These are phyloP conservation scores for Oscheius sp. DNA, from an alignment of 1,140 invertebrate species.

Conservation along the genomic window DNA sequence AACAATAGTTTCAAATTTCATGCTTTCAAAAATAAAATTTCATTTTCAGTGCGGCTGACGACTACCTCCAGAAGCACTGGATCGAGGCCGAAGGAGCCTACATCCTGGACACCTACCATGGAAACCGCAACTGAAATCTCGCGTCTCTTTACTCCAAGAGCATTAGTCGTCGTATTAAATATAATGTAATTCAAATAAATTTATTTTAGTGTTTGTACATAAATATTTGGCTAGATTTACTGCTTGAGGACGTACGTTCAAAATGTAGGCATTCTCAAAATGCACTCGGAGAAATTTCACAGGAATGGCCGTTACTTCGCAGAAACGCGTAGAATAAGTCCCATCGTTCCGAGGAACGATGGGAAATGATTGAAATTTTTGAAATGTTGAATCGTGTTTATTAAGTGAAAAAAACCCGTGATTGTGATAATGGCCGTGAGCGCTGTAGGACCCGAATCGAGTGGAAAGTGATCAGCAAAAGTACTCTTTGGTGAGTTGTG, in stretches of 20 bases:
- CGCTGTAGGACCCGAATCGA: neutral
- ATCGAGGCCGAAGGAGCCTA: neutral
- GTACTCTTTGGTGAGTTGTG: conserved; percentile 36
- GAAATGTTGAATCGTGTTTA: neutral
- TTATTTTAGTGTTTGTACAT: neutral
- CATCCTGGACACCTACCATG: neutral
- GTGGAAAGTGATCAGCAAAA: conserved; percentile 41
- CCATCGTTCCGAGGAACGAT: no score
- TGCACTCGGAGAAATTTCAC: no score
- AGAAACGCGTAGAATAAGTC: no score
- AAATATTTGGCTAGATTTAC: no score
- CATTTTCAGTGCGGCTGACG: neutral
- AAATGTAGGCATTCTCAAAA: no score
- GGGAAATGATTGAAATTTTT: neutral
- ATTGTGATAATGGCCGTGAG: neutral
- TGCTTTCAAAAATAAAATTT: neutral
- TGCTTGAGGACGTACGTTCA: no score
- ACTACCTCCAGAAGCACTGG: neutral
- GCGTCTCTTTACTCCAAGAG: neutral
- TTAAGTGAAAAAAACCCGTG: conserved; percentile 7
- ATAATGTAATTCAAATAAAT: neutral
- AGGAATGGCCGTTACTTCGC: no score
- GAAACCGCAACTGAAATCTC: neutral
- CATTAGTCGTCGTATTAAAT: no score
- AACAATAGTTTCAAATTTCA: no score